Conservation (phyloP, 23 tunicate genomes). For the Corella eumyota region DNA sequence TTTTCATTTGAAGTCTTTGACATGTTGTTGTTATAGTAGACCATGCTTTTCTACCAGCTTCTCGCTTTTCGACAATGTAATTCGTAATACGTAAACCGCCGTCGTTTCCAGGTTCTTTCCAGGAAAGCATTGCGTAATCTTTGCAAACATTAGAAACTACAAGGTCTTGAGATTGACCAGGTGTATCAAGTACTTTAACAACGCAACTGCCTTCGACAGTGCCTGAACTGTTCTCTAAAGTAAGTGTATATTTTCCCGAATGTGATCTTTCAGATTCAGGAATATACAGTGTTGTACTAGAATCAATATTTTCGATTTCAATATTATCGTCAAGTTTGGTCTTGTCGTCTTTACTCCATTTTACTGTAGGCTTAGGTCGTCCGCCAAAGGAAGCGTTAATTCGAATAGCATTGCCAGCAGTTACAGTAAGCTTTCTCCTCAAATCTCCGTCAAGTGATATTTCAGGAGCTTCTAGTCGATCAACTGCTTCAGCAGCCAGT, state of each 20-base stretch:
- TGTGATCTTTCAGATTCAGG: slow-evolving; percentile 53
- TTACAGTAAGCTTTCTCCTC: slow-evolving; percentile 42
- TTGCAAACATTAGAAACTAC: slow-evolving; percentile 45
- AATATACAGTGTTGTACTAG: slow-evolving; percentile 27
- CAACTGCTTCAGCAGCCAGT: slow-evolving; percentile 44
- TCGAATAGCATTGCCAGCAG: slow-evolving; percentile 52
- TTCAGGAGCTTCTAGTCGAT: slow-evolving; percentile 68
- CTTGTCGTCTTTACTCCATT: slow-evolving; percentile 64
- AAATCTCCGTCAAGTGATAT: slow-evolving; percentile 56
- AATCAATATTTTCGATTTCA: slow-evolving; percentile 34
- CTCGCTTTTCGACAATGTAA: slow-evolving; percentile 86
- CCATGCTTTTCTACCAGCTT: slow-evolving; percentile 59
- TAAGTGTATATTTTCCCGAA: slow-evolving; percentile 75
- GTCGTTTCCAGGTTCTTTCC: slow-evolving; percentile 73
- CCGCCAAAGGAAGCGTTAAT: slow-evolving; percentile 38
- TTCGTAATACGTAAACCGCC: slow-evolving; percentile 72
- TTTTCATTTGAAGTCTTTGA: slow-evolving; percentile 47
- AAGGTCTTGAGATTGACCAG: slow-evolving; percentile 80
- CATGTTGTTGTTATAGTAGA: slow-evolving; percentile 57
- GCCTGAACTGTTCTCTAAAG: slow-evolving; percentile 62
- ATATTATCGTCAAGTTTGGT: slow-evolving; percentile 22
- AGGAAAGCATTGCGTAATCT: slow-evolving; percentile 46
- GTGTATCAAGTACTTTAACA: slow-evolving; percentile 84
- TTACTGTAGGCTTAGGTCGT: slow-evolving; percentile 52
- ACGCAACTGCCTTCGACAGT: slow-evolving; percentile 39